Evolutionary conservation across 2,888 invertebrate species (phyloP), one percentile per base, ranked within the genome.

Genomic region (Xylota sylvarum): DNA sequence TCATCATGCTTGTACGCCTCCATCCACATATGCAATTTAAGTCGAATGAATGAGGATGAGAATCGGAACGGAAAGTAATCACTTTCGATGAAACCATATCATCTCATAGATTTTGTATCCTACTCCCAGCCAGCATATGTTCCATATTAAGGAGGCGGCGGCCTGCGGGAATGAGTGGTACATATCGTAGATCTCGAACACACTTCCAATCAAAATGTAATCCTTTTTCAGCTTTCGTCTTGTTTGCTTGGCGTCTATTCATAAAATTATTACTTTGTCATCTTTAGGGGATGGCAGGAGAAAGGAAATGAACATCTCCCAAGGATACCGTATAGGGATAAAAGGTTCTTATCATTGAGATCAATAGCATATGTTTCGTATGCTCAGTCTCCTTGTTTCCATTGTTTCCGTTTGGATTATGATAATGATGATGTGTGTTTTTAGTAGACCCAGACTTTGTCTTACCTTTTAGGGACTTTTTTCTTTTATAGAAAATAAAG

Each of bases 181-280:
- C 60, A 65, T 52, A 67, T n/a, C n/a, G n/a, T 58, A 50, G 32
- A 62, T 74, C 14, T 65, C 35, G 46, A 77, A 40, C 37, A 65
- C 52, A 72, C 50, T 65, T 85, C 52, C 74, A 80, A 76, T 85
- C 84, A 76, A 64, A 80, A 52, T 50, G 58, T 85, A 81, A 85
- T 72, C 76, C 81, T 60, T 85, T 76, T 77, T 72, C 64, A 32
- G 17, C 30, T 48, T 58, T 10, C 46, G 52, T 35, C 43, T 60
- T 46, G 17, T 27, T 35, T 19, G n/a, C 48, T 69, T 19, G 48
- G 23, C 35, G 30, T 72, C 81, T 65, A 81, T 85, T 85, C 85
- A 77, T 72, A 77, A 72, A 60, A 81, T 76, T 77, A 81, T 85
- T 77, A 77, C 65, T 72, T 77, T 77, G 56, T 56, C 55, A 70